Conservation (phyloP, 2,888 invertebrate species). For the Patella pellucida region DNA sequence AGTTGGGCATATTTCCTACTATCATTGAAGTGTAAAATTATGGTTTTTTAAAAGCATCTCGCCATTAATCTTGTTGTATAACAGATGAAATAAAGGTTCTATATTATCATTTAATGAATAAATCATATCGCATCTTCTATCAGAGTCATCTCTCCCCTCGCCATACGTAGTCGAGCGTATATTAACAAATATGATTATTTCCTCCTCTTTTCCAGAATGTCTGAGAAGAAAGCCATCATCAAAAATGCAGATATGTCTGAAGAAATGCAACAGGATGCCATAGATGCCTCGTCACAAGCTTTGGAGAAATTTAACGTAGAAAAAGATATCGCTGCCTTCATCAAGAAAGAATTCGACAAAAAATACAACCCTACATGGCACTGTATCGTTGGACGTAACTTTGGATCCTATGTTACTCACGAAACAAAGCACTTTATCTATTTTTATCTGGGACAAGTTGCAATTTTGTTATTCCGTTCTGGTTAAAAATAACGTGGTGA, state of each 20-base stretch:
- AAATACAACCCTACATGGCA: constrained; percentile 99
- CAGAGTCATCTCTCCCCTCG: too few relatives aligned
- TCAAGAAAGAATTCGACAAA: constrained; percentile 99
- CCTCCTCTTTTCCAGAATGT: constrained; percentile 24
- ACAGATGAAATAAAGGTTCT: too few relatives aligned
- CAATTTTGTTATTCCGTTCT: constrained; percentile 98
- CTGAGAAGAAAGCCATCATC: constrained; percentile 88
- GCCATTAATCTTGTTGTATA: too few relatives aligned
- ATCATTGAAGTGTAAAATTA: too few relatives aligned
- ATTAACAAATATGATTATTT: too few relatives aligned
- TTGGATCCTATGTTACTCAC: constrained; percentile 98
- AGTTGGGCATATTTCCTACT: too few relatives aligned
- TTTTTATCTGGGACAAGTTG: constrained; percentile 99
- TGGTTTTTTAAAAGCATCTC: too few relatives aligned
- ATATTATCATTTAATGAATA: too few relatives aligned
- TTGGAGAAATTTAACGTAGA: constrained; percentile 99
- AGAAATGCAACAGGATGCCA: constrained; percentile 99
- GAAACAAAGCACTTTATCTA: constrained; percentile 99
- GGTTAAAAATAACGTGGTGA: constrained; percentile 77
- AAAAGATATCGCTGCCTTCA: constrained; percentile 99
- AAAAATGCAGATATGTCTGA: constrained; percentile 99
- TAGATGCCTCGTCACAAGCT: constrained; percentile 98
- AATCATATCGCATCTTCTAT: too few relatives aligned
- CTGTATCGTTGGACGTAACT: constrained; percentile 98
- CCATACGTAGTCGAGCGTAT: too few relatives aligned